A percentile compares a stretch with the other conserved stretches of the same genome.
Evolutionary conservation across 2,113 vertebrate genomes (phyloP).

Genomic region (Octodon degus): DNA sequence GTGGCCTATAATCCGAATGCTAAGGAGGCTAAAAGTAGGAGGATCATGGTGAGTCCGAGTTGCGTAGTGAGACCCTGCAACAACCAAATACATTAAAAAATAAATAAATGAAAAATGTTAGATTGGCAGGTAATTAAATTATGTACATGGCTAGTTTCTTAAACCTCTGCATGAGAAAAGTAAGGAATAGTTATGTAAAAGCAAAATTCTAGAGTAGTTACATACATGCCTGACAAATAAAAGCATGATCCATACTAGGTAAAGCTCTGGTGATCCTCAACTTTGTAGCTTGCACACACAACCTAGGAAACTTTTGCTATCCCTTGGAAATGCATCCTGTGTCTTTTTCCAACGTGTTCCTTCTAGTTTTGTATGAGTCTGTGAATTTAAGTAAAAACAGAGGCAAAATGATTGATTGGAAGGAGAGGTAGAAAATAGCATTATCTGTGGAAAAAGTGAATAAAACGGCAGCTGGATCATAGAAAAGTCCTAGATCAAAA

Average conservation of each 20-base stretch:
- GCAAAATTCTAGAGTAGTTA: background rate
- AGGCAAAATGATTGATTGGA: background rate
- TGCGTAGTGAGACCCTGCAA: too few species aligned
- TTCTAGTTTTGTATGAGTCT: background rate
- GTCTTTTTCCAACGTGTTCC: background rate
- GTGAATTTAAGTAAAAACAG: background rate
- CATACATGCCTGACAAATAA: background rate
- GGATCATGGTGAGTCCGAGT: too few species aligned
- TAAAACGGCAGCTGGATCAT: background rate
- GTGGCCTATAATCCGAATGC: too few species aligned
- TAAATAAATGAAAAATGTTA: background rate
- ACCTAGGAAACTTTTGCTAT: background rate
- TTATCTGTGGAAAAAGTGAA: background rate
- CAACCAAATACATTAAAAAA: too few species aligned
- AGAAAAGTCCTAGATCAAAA: background rate
- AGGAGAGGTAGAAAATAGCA: background rate
- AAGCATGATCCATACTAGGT: background rate
- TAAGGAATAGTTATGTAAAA: background rate
- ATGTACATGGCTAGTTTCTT: background rate
- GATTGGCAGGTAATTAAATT: background rate
- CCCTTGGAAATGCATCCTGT: background rate
- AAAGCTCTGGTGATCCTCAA: background rate
- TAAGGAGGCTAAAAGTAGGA: too few species aligned
- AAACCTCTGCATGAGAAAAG: background rate
- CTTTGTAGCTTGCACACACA: background rate